phyloP scores from a whole-genome alignment of 2,797 vertebrate genomes.

The Neoniphon sammara region DNA sequence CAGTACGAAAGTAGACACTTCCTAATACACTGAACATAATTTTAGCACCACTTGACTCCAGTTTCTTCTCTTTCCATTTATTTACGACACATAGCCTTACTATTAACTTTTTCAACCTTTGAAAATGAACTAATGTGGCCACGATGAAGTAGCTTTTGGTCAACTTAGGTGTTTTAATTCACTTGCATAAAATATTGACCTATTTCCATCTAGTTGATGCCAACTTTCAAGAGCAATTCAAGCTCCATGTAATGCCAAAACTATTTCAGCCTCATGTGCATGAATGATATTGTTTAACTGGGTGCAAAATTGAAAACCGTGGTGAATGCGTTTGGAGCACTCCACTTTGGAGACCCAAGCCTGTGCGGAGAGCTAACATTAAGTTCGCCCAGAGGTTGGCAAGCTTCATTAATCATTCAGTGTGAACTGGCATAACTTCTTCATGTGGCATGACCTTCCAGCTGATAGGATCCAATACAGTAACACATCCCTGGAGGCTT shows the following conservation, averaged over 20 bases:
- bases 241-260: neutral
- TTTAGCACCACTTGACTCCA: neutral
- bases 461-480: constrained; percentile 25
- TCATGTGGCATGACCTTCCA: constrained; percentile 23
- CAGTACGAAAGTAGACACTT: too few relatives aligned
- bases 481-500: constrained; percentile 16
- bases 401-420: constrained; percentile 26
- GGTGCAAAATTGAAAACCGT: neutral
- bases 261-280: neutral
- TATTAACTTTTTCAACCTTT: neutral
- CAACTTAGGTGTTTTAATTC: neutral
- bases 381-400: constrained; percentile 17
- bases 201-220: neutral
- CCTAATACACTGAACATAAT: too few relatives aligned
- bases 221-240: neutral
- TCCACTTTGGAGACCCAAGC: neutral
- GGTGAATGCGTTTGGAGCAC: neutral
- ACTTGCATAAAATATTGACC: neutral
- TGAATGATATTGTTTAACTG: constrained; percentile 5
- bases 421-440: constrained; percentile 19
- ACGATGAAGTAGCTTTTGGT: neutral
- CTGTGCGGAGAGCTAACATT: constrained; percentile 4
- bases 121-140: too few relatives aligned
- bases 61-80: neutral
- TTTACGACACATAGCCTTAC: neutral